Percentiles rank a stretch among this genome's conserved stretches.
Evolutionary conservation across 2,797 vertebrate genomes (phyloP).

Genomic region (Molossus molossus): DNA sequence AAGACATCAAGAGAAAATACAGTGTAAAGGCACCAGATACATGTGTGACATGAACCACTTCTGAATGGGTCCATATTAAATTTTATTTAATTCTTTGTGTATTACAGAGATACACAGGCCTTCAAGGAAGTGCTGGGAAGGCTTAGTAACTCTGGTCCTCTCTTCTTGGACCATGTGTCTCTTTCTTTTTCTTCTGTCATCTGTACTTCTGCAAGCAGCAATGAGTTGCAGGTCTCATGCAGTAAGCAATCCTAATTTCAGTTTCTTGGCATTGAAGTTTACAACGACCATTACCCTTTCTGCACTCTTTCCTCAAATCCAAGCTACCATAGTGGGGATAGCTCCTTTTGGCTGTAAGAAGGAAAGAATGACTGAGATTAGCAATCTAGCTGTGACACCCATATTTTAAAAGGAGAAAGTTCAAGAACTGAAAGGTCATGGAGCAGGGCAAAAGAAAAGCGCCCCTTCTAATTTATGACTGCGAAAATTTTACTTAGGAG

Average conservation of each 20-base stretch:
- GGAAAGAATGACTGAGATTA: conserved; percentile 80
- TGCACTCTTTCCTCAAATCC: conserved; percentile 79
- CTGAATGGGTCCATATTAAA: not conserved
- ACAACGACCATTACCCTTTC: conserved; percentile 68
- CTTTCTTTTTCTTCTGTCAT: conserved; percentile 67
- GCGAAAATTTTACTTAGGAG: not conserved
- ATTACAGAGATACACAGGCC: conserved; percentile 7
- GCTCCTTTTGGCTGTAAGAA: conserved; percentile 78
- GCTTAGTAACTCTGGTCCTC: conserved; percentile 2
- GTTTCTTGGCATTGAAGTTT: conserved; percentile 38
- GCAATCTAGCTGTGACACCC: not conserved
- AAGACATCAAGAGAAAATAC: not conserved
- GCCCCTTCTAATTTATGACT: not conserved
- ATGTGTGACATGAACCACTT: not conserved
- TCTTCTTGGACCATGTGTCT: conserved; percentile 49
- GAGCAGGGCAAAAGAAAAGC: not conserved
- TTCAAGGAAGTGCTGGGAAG: conserved; percentile 28
- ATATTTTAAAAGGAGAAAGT: conserved; percentile 40
- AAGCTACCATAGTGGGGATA: conserved; percentile 78
- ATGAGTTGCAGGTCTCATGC: conserved; percentile 73
- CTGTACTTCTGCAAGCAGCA: conserved; percentile 76
- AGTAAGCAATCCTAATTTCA: conserved; percentile 79
- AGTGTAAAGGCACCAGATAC: not conserved
- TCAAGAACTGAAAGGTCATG: not conserved
- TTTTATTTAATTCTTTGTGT: conserved; percentile 72